Base-by-base conservation (phyloP, 2,113 vertebrate genomes). In the Spheniscus mendiculus region DNA sequence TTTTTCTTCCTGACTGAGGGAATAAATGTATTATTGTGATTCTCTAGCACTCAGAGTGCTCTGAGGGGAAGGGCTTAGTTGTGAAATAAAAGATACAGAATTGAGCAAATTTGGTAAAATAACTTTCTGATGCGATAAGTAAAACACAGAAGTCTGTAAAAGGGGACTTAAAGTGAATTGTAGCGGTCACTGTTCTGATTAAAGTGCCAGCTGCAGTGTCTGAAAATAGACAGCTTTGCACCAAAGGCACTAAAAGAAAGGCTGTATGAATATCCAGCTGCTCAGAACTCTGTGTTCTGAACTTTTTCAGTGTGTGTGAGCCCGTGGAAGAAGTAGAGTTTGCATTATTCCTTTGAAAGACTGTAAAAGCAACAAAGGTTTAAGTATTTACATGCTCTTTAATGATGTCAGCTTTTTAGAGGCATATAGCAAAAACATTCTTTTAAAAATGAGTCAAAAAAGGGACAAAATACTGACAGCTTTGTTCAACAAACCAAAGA, bases 51-150 rank as follows among this genome's bases (percentile, higher is more conserved):
- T 87, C 8, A n/a, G 6, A 63, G 53, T 85, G 30, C 2, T 13
- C 1, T 1, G 2, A 2, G 12, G 10, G 14, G 2, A 26, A n/a
- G 4, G 17, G 21, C 19, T 71, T 71, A 53, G 6, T 19, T 85
- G 25, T 53, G 27, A 92, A 93, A 74, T 40, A 79, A 63, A 86
- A 70, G 22, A 73, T 36, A 78, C 19, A 77, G 42, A 67, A 79
- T 45, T 71, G 32, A 83, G n/a, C 6, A 59, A 38, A 71, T 58
- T 55, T 55, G 21, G 14, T 82, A 21, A 49, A 73, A 26, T 61
- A 56, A 56, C 11, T 89, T 73, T 82, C 26, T 78, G 34, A 66
- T 38, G 10, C 44, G 22, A 4, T 63, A 89, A 69, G 40, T 80
- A 62, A 91, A 89, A 50, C 44, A 34, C 15, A 27, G 14, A 89